Conservation (phyloP, 2,113 vertebrate species). For the Ceyx margarethae region DNA sequence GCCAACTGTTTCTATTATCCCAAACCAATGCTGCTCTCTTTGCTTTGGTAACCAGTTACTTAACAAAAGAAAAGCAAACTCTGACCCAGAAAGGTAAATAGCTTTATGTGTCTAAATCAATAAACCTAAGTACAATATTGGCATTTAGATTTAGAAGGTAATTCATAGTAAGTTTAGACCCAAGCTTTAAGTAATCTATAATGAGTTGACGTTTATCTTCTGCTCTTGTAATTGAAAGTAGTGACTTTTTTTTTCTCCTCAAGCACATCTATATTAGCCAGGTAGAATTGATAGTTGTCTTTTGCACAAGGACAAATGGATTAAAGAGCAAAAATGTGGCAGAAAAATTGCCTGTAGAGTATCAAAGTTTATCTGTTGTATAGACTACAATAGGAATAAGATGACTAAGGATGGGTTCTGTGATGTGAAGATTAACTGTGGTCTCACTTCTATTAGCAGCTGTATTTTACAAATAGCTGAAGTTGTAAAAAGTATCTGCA, state of each 20-base stretch:
- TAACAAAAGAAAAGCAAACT: neutral
- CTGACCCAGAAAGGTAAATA: neutral
- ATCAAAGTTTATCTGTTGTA: neutral
- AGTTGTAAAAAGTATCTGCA: neutral
- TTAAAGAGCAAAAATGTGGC: neutral
- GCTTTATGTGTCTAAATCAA: conserved; percentile 16
- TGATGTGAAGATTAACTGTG: neutral
- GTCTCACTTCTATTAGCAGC: neutral
- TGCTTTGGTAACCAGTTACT: neutral
- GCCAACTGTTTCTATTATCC: neutral
- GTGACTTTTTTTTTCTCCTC: neutral
- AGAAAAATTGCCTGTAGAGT: neutral
- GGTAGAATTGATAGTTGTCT: neutral
- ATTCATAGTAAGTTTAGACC: conserved; percentile 36
- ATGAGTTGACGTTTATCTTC: neutral
- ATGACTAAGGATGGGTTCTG: neutral
- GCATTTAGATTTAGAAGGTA: conserved; percentile 52
- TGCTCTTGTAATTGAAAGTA: neutral
- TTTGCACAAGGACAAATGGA: conserved; percentile 1
- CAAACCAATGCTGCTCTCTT: neutral
- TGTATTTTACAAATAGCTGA: neutral
- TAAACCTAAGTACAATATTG: conserved; percentile 39
- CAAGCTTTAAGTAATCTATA: conserved; percentile 11
- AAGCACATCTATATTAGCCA: neutral
- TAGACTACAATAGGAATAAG: neutral